Percentiles rank a stretch among this genome's conserved stretches.
Conservation (phyloP, 2,797 vertebrate genomes). For the Cynodonichthys magdalenae region DNA sequence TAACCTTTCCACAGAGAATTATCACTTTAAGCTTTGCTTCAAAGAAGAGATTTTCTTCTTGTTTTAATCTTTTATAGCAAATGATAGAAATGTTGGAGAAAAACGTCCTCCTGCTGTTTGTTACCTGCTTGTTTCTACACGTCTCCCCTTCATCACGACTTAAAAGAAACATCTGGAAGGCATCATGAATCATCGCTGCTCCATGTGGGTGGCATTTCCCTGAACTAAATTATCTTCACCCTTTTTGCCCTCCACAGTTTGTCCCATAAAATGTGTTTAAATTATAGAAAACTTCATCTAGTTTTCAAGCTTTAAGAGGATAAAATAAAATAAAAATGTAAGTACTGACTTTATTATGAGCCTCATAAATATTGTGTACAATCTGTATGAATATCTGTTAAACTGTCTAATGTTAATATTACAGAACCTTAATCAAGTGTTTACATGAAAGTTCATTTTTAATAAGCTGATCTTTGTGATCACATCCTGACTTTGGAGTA, state of each 20-base stretch:
- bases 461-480: too few species aligned
- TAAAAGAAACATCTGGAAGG: conserved; percentile 67
- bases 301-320: background rate
- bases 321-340: too few species aligned
- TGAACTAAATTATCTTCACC: conserved; percentile 55
- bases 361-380: background rate
- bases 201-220: conserved; percentile 69
- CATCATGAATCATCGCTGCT: conserved; percentile 61
- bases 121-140: conserved; percentile 54
- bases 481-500: background rate
- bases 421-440: too few species aligned
- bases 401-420: too few species aligned
- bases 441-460: background rate
- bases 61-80: too few species aligned
- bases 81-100: background rate
- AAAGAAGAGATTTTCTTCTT: too few species aligned
- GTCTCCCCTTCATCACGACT: conserved; percentile 32
- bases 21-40: too few species aligned
- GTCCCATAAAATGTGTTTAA: conserved; percentile 29
- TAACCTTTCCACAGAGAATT: too few species aligned
- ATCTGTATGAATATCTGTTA: too few species aligned
- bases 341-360: background rate
- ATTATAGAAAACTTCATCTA: conserved; percentile 22
- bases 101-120: background rate
- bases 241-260: conserved; percentile 37